Evolutionary conservation across 2,888 invertebrate species (phyloP).

Genomic region (Megalurothrips usitatus): DNA sequence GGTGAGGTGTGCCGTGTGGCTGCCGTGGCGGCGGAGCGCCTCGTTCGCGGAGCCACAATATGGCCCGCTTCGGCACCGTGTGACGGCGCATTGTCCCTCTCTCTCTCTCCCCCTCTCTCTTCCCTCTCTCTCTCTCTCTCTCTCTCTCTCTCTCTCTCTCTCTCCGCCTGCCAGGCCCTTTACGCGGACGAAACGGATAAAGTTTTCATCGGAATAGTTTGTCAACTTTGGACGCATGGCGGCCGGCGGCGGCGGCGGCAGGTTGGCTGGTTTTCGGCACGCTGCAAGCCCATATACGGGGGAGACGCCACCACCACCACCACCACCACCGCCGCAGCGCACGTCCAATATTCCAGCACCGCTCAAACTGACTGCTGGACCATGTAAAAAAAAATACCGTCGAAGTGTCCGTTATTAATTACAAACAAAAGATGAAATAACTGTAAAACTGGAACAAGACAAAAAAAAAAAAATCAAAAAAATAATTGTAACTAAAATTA

Average conservation of each 20-base stretch:
- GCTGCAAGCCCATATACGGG: not conserved
- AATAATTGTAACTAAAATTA: too few relatives aligned
- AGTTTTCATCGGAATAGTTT: slow-evolving; percentile 25
- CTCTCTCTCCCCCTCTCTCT: not conserved
- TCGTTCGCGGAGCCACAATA: too few relatives aligned
- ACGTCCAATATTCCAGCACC: slow-evolving; percentile 4
- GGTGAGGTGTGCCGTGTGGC: too few relatives aligned
- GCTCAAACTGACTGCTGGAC: too few relatives aligned
- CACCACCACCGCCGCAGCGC: not conserved
- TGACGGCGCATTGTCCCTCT: not conserved
- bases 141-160: not conserved
- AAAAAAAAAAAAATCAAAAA: too few relatives aligned
- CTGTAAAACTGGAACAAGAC: too few relatives aligned
- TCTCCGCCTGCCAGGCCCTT: not conserved
- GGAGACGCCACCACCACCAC: too few relatives aligned
- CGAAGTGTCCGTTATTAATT: too few relatives aligned
- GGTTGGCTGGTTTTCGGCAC: not conserved
- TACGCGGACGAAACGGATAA: slow-evolving; percentile 3
- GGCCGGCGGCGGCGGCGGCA: not conserved
- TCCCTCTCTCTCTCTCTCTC: not conserved
- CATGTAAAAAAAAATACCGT: too few relatives aligned
- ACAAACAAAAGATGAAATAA: too few relatives aligned
- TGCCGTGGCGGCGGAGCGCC: too few relatives aligned
- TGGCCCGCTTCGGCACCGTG: too few relatives aligned
- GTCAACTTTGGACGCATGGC: slow-evolving; percentile 13